A percentile compares a stretch with the other conserved stretches of the same genome.
Evolutionary conservation across 2,797 vertebrate species (phyloP).

Genomic region (Phrynocephalus vlangalii): DNA sequence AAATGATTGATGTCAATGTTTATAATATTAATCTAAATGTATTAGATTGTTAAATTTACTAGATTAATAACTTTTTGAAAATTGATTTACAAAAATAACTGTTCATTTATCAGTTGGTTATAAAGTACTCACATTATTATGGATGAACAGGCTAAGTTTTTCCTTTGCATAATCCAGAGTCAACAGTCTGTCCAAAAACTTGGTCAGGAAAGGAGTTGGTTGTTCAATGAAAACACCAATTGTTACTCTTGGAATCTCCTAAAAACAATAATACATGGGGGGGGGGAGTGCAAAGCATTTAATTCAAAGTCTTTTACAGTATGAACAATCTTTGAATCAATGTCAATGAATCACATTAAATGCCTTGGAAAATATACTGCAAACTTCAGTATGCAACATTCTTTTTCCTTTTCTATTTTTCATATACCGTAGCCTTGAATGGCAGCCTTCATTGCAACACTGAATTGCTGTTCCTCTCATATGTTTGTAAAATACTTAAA

Average conservation of each 20-base stretch:
- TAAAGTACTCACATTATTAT: conserved; percentile 91
- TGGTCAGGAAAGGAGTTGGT: conserved; percentile 93
- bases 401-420: background rate
- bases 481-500: no score
- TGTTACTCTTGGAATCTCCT: conserved; percentile 90
- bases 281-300: conserved; percentile 24
- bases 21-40: background rate
- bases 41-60: background rate
- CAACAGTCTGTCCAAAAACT: conserved; percentile 89
- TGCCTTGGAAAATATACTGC: conserved; percentile 23
- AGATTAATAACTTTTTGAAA: no score
- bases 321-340: background rate
- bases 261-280: conserved; percentile 67
- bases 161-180: conserved; percentile 92
- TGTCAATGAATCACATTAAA: background rate
- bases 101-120: background rate
- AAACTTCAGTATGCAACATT: background rate
- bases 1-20: background rate
- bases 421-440: background rate
- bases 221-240: conserved; percentile 96
- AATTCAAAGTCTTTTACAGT: conserved; percentile 31
- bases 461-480: background rate
- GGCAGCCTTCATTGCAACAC: background rate
- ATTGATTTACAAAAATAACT: conserved; percentile 19
- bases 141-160: conserved; percentile 89